Conservation (phyloP, 37 sponge, comb jelly and placozoan species). For the Halisarca cf. caerulea region DNA sequence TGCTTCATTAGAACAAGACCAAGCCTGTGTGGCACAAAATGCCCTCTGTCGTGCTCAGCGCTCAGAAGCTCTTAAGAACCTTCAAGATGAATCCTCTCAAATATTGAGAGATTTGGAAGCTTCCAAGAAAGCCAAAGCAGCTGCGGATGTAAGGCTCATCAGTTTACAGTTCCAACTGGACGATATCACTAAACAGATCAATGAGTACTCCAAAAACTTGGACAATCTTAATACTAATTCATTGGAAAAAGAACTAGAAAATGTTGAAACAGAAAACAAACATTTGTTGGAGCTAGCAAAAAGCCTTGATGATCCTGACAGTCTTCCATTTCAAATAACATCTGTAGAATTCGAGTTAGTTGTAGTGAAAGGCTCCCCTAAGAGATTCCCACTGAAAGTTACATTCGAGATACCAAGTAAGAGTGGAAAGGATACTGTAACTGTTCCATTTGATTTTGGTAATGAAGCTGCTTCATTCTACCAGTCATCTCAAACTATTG, state of each 20-base stretch:
- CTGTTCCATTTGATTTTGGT: neutral
- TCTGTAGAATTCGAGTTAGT: neutral
- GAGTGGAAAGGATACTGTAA: neutral
- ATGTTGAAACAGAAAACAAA: neutral
- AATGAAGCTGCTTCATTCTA: neutral
- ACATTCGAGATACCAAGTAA: neutral
- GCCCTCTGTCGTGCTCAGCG: neutral
- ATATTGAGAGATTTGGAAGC: neutral
- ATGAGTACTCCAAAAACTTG: too few species aligned
- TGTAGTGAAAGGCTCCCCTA: neutral
- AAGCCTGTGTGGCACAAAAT: neutral
- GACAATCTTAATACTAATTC: neutral
- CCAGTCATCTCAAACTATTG: neutral
- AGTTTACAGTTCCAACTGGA: neutral
- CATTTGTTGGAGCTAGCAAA: neutral
- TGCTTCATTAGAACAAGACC: neutral
- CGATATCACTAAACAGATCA: neutral
- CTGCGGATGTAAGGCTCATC: neutral
- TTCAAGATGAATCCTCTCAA: neutral
- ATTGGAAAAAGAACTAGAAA: neutral
- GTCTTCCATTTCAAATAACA: neutral
- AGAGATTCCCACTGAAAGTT: neutral
- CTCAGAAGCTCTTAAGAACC: neutral
- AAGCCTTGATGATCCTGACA: neutral
- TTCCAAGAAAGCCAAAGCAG: neutral